A percentile compares a stretch with the other conserved stretches of the same genome.
These are phyloP conservation scores for Chaenogobius annularis DNA, from an alignment of 2,113 vertebrate species.

Conservation along the genomic window DNA sequence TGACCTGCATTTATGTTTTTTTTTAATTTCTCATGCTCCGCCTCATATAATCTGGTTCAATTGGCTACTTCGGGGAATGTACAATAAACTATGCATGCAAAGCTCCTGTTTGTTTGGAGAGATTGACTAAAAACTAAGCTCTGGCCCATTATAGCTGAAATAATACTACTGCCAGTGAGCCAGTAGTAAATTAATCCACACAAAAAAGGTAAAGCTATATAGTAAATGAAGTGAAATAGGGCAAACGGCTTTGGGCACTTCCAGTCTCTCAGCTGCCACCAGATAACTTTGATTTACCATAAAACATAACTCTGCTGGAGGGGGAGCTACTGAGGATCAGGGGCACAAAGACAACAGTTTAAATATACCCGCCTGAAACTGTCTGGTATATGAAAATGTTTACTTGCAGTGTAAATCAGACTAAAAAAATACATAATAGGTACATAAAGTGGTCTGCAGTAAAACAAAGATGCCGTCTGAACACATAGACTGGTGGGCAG, in stretches of 20 bases:
- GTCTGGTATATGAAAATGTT: background rate
- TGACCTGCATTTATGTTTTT: no score
- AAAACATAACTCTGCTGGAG: background rate
- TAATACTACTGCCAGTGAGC: no score
- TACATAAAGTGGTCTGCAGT: background rate
- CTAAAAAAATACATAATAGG: no score
- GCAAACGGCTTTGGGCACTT: background rate
- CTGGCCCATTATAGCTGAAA: no score
- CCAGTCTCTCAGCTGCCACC: background rate
- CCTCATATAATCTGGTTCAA: no score
- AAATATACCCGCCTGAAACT: background rate
- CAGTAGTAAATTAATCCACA: background rate
- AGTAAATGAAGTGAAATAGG: background rate
- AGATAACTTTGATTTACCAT: background rate
- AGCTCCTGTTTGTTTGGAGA: no score
- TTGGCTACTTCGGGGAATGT: no score
- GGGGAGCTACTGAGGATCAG: background rate
- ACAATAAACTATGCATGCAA: no score
- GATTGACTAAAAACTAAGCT: no score
- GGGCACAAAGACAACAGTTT: background rate
- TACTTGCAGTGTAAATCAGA: background rate
- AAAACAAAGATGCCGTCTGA: background rate
- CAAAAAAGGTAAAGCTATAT: background rate
- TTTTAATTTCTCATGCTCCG: no score
- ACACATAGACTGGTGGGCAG: slow-evolving; percentile 1